Percentiles rank a stretch among this genome's conserved stretches.
Conservation (phyloP, 92 coral and sea anemone species). For the Palythoa grandiflora region DNA sequence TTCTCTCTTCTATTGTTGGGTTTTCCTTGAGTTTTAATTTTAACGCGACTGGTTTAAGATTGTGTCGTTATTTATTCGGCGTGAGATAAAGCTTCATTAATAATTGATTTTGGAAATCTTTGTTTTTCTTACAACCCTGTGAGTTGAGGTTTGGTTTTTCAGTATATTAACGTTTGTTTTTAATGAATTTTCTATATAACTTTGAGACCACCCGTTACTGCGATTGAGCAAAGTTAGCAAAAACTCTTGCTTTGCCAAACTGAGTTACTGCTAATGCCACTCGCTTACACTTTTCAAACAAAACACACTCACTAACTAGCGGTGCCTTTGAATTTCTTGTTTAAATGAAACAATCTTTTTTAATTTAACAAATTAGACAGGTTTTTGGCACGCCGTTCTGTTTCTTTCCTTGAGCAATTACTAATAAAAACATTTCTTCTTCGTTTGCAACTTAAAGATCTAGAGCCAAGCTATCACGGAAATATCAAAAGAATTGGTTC, state of each 20-base stretch:
- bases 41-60: slow-evolving; percentile 53
- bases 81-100: slow-evolving; percentile 79
- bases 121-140: slow-evolving; percentile 60
- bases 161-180: slow-evolving; percentile 39
- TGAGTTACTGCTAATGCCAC: not conserved
- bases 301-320: slow-evolving; percentile 26
- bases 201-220: slow-evolving; percentile 15
- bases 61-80: slow-evolving; percentile 44
- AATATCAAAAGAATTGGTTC: slow-evolving; percentile 75
- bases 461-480: slow-evolving; percentile 66
- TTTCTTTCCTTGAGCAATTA: slow-evolving; percentile 24
- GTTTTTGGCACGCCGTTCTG: slow-evolving; percentile 30
- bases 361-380: slow-evolving; percentile 54
- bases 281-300: slow-evolving; percentile 12
- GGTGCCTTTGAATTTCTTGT: slow-evolving; percentile 44
- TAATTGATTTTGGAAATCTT: slow-evolving; percentile 79
- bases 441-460: slow-evolving; percentile 36
- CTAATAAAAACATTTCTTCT: slow-evolving; percentile 15
- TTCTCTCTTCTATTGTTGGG: slow-evolving; percentile 32
- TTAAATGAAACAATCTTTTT: slow-evolving; percentile 58
- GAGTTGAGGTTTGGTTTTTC: slow-evolving; percentile 64
- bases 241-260: not conserved
- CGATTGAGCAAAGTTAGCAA: not conserved
- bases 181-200: slow-evolving; percentile 33
- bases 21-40: slow-evolving; percentile 46